Conservation (phyloP, 2,113 vertebrate genomes). For the Nycticryphes semicollaris region DNA sequence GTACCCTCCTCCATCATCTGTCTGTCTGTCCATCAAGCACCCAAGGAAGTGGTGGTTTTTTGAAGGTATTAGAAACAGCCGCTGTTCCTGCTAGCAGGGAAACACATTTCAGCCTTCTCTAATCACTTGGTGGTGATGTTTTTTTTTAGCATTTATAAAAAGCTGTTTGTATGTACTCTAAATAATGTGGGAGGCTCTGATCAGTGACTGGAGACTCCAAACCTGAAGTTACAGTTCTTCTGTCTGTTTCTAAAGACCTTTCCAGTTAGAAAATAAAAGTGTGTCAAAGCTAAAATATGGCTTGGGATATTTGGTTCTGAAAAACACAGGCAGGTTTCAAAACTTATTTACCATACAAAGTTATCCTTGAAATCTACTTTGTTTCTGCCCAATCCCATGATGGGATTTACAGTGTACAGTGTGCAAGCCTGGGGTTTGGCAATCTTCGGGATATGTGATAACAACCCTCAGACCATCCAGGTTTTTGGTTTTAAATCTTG, state of each 20-base stretch:
- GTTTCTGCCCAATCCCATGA: neutral
- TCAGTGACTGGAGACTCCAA: neutral
- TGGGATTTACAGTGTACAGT: neutral
- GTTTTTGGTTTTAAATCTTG: neutral
- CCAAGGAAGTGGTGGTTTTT: neutral
- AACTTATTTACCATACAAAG: neutral
- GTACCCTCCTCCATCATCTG: neutral
- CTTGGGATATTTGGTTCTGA: neutral
- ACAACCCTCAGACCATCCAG: neutral
- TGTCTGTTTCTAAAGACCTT: neutral
- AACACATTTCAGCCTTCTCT: neutral
- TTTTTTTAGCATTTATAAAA: neutral
- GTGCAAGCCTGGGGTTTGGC: neutral
- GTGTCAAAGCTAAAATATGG: neutral
- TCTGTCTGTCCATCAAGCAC: neutral
- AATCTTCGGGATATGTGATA: neutral
- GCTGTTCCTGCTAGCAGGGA: neutral
- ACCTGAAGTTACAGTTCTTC: neutral
- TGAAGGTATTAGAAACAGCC: neutral
- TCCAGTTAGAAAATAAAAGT: neutral
- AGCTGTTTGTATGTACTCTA: neutral
- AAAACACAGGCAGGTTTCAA: neutral
- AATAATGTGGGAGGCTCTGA: neutral
- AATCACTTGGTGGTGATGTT: neutral
- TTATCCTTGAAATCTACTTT: neutral